Evolutionary conservation across 2,797 vertebrate species (phyloP), one percentile per base, ranked within the genome.

Genomic region (Heterohyrax brucei): DNA sequence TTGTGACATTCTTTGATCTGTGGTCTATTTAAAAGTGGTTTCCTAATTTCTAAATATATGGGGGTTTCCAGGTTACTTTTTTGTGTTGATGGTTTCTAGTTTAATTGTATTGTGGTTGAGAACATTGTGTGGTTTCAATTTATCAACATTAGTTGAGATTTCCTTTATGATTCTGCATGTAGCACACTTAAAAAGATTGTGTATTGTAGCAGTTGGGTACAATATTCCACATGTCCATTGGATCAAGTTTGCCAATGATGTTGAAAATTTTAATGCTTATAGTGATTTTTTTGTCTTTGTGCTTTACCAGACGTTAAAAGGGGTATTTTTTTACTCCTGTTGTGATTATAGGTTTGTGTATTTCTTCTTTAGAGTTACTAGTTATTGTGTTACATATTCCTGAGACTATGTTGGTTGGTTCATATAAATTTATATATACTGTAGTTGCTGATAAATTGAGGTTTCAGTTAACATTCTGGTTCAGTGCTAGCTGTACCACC

Each of bases 31-130:
- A 50, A 44, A 53, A 18, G 59, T 64, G 66, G 44, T 78, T 82
- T 96, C 82, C 68, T 70, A 4, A 73, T 87, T 87, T 78, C 53
- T 90, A 87, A 64, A 48, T 18, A 73, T 30, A 19, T 83, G 77
- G 78, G 18, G 1, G 21, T 56, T 79, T 83, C 50, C 72, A 78
- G 46, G 6, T 72, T 61, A 18, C 33, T 24, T 66, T 83, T 82
- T 61, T n/a, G 61, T 70, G 61, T 70, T 56, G 9, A 2, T 62
- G 72, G 53, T 28, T 50, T 78, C 48, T 56, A 19, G 14, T 44
- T 28, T 75, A 62, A 53, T 78, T 77, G 13, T 21, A 9, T 13
- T 62, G 64, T 50, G 13, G 28, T 39, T 26, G 59, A 79, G 73
- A 61, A 61, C 4, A 46, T 26, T 46, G 7, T 73, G 53, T 70